These are phyloP conservation scores for Agelas oroides DNA, from an alignment of 37 sponge, comb jelly and placozoan genomes.

Conservation along the genomic window DNA sequence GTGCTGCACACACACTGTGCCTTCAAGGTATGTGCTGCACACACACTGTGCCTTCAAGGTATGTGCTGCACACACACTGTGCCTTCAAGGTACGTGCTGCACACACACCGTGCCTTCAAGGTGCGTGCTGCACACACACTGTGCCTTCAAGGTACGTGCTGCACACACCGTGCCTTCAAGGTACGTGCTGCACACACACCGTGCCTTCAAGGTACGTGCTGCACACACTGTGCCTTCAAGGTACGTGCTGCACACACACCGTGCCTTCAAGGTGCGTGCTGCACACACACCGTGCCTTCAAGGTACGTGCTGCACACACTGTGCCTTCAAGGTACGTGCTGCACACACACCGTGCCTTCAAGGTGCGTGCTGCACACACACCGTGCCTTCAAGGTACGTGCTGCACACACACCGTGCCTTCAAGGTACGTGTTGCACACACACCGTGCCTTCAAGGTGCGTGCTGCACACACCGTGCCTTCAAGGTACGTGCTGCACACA, in stretches of 20 bases:
- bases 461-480: too few relatives aligned
- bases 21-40: constrained; percentile 44
- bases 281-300: too few relatives aligned
- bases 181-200: constrained; percentile 8
- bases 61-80: neutral
- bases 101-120: constrained; percentile 50
- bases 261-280: neutral
- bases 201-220: neutral
- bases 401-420: neutral
- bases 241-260: constrained; percentile 8
- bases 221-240: constrained; percentile 48
- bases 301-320: constrained; percentile 26
- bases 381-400: constrained; percentile 54
- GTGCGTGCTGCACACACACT: constrained; percentile 9
- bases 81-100: too few relatives aligned
- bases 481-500: too few relatives aligned
- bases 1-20: neutral
- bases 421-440: neutral
- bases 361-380: constrained; percentile 28
- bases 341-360: neutral
- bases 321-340: constrained; percentile 54
- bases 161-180: constrained; percentile 51
- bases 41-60: too few relatives aligned
- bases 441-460: too few relatives aligned
- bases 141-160: neutral